These are phyloP conservation scores for Meloidogyne exigua DNA, from an alignment of 1,140 invertebrate genomes.

Conservation along the genomic window DNA sequence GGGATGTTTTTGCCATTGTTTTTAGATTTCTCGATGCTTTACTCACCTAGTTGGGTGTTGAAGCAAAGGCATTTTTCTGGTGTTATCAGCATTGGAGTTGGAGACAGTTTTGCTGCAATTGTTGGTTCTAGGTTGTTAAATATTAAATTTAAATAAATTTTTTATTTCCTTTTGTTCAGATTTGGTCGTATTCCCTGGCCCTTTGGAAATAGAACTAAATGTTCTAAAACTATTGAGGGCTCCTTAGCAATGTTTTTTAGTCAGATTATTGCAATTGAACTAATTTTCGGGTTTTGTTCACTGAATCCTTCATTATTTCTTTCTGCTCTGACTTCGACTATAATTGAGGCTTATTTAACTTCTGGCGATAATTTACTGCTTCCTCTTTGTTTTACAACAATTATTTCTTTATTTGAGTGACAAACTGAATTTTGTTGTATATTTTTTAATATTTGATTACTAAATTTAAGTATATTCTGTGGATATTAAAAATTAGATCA, in stretches of 20 bases:
- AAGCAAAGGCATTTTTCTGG: conserved; percentile 50
- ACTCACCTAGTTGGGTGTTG: conserved; percentile 25
- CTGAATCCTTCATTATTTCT: neutral
- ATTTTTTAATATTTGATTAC: neutral
- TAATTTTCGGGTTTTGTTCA: conserved; percentile 24
- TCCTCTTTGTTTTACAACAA: conserved; percentile 3
- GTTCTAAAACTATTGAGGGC: conserved; percentile 47
- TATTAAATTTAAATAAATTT: neutral
- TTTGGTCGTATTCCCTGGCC: conserved; percentile 29
- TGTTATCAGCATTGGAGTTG: conserved; percentile 49
- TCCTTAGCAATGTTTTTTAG: conserved; percentile 48
- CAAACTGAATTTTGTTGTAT: neutral
- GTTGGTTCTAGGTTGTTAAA: conserved; percentile 34
- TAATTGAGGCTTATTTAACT: conserved; percentile 4
- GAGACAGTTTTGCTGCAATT: conserved; percentile 53
- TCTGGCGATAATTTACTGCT: conserved; percentile 7
- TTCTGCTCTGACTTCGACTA: neutral
- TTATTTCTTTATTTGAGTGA: conserved; percentile 7
- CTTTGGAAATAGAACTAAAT: neutral
- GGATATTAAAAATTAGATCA: neutral
- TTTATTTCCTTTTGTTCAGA: neutral
- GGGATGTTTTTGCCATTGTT: conserved; percentile 53
- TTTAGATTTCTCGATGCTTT: conserved; percentile 25
- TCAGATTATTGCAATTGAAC: conserved; percentile 33
- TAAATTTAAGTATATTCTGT: neutral